Evolutionary conservation across 2,888 invertebrate species (phyloP).

Genomic region (Griposia aprilina): DNA sequence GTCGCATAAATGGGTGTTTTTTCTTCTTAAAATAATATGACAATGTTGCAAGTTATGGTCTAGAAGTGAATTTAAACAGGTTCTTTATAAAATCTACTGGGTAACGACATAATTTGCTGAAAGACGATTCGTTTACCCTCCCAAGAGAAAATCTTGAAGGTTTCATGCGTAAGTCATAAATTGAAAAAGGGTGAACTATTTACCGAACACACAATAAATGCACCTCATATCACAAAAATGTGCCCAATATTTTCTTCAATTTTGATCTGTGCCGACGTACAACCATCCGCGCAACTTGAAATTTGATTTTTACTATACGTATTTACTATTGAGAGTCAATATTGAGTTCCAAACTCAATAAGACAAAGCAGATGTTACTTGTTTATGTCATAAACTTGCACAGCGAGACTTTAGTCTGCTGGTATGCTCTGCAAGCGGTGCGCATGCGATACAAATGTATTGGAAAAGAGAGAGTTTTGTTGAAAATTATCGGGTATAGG

Average conservation of each 20-base stretch:
- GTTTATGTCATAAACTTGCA: slow-evolving; percentile 82
- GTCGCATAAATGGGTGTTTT: not conserved
- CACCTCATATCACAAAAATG: slow-evolving; percentile 24
- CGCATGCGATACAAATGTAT: not conserved
- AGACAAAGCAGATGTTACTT: slow-evolving; percentile 86
- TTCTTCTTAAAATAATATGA: too few relatives aligned
- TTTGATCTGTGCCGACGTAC: slow-evolving; percentile 20
- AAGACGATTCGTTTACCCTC: not conserved
- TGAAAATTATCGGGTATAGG: not conserved
- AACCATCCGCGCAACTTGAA: slow-evolving; percentile 60
- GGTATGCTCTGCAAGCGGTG: slow-evolving; percentile 55
- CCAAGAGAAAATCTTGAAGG: not conserved
- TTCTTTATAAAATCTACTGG: not conserved
- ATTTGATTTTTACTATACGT: slow-evolving; percentile 75
- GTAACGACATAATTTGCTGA: not conserved
- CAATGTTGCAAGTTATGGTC: not conserved
- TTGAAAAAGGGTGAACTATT: slow-evolving; percentile 10
- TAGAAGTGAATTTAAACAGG: not conserved
- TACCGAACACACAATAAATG: slow-evolving; percentile 6
- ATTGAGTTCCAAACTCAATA: slow-evolving; percentile 87
- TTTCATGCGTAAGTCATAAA: not conserved
- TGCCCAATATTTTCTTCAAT: slow-evolving; percentile 31
- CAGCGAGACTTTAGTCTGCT: slow-evolving; percentile 57
- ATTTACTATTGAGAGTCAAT: slow-evolving; percentile 80
- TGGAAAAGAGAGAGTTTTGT: too few relatives aligned